Base-by-base conservation (phyloP, 2,797 vertebrate species). In the Oreortyx pictus region DNA sequence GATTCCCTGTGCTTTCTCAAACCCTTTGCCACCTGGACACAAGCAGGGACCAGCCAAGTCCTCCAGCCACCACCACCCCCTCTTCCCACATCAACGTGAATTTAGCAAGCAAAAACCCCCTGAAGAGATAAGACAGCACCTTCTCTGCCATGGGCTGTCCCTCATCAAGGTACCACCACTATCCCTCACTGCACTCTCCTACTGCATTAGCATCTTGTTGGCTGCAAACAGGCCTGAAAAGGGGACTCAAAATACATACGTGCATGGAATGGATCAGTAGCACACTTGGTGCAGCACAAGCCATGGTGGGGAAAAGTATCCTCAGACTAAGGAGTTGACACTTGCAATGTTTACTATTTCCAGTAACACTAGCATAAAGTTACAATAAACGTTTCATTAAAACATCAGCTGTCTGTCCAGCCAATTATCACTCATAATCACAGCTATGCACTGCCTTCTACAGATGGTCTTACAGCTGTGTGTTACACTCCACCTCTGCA, bases 401-500 rank as follows among this genome's bases (percentile, higher is more conserved):
- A 86, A 71, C 82, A 64, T 79, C 74, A 86, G 39, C 47, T 94
- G 47, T 31, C 73, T 88, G 90, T 93, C 93, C 92, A 94, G 79
- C 39, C 52, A 89, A 83, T 90, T 90, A 94, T 16, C 89, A 78
- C 75, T 75, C 47, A 76, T 43, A 83, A 92, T 89, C 73, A 86
- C 71, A 87, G 82, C 76, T 60, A 57, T 2, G 7, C 11, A 91
- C 43, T 57, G 31, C 18, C 73, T 93, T 39, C 85, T 79, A 57
- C 96, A 94, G 90, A 94, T 95, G 90, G 92, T 90, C 76, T 52
- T 81, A 52, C 93, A 95, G 78, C 93, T 94, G 92, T 67, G 73
- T 14, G 1, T 76, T 90, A 70, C 72, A 24, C 66, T 47, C 87
- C 88, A 93, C 82, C 88, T 73, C 79, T 81, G 56, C 85, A 78